Base-by-base conservation (phyloP, 2,797 vertebrate genomes). In the Sebastes taczanowskii region DNA sequence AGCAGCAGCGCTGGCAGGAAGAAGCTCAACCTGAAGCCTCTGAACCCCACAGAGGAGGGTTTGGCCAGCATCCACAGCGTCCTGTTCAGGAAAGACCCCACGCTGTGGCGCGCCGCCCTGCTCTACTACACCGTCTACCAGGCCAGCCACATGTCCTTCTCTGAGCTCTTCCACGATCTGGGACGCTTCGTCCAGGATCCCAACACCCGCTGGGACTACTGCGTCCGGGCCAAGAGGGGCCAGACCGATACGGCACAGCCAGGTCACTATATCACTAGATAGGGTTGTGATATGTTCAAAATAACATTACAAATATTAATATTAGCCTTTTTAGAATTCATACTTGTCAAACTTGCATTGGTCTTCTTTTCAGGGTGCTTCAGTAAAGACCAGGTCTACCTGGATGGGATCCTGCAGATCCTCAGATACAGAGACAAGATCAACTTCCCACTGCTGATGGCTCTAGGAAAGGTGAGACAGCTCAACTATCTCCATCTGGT, bases 341-440 rank as follows among this genome's bases (percentile, higher is more conserved):
- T 49, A 49, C 14, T 49, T n/a, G 5, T 30, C 11, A 2, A 55
- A 46, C 9, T 27, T 61, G 59, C 0, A 66, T 11, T 74, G 14
- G 10, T 59, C 25, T 3, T 71, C 2, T n/a, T 77, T 61, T 74
- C 85, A 99, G 98, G 98, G 7, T 99, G 98, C 88, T 99, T 99
- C 95, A 97, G 96, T 92, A 99, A 99, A 93, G 98, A 99, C 91
- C 98, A 99, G 87, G 98, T 99, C 6, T 99, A 99, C 82, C 88
- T 99, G 84, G 97, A 99, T 32, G 98, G 98, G 53, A 95, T 98
- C 89, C 94, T 99, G 79, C 97, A 95, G 88, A 97, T 99, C 87
- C 94, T 99, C 52, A 95, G 97, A 63, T 93, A 97, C 88, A 96
- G 97, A 85, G 93, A 97, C 34, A 96, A 96, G 90, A 99, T 99